Evolutionary conservation across 2,113 vertebrate species (phyloP).

Genomic region (Otis tarda): DNA sequence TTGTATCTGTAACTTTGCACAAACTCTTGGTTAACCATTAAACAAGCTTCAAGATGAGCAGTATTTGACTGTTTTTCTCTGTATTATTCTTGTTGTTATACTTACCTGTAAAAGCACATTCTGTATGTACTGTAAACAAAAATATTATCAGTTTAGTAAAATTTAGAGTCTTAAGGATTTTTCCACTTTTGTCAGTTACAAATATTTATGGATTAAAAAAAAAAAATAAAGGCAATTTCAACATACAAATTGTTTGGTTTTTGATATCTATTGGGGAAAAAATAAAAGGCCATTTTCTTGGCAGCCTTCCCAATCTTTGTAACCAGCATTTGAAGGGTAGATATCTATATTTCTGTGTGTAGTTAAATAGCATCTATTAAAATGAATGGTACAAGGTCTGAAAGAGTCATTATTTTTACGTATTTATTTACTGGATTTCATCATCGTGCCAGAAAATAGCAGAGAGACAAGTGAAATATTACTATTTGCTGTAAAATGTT

Average conservation of each 20-base stretch:
- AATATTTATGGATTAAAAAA: conserved; percentile 85
- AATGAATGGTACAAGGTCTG: conserved; percentile 23
- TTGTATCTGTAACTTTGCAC: conserved; percentile 79
- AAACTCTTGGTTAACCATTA: conserved; percentile 73
- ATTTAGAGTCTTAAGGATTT: conserved; percentile 83
- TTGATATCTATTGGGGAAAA: not conserved
- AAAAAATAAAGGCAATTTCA: conserved; percentile 84
- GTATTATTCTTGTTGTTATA: conserved; percentile 82
- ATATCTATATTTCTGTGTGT: conserved; percentile 20
- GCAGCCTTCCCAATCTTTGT: conserved; percentile 38
- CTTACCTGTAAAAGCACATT: conserved; percentile 87
- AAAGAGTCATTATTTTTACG: conserved; percentile 44
- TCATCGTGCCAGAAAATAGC: not conserved
- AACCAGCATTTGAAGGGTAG: conserved; percentile 25
- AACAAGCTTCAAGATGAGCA: conserved; percentile 78
- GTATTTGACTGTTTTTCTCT: conserved; percentile 84
- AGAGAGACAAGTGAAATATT: not conserved
- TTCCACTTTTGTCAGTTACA: conserved; percentile 88
- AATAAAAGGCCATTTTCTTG: not conserved
- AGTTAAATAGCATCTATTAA: conserved; percentile 55
- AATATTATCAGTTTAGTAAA: conserved; percentile 79
- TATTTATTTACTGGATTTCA: conserved; percentile 24
- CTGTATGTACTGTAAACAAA: conserved; percentile 83
- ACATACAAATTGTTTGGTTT: conserved; percentile 64
- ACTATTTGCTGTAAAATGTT: not conserved